Evolutionary conservation across 2,888 invertebrate genomes (phyloP), one percentile per base, ranked within the genome.

Genomic region (Pomacea canaliculata): DNA sequence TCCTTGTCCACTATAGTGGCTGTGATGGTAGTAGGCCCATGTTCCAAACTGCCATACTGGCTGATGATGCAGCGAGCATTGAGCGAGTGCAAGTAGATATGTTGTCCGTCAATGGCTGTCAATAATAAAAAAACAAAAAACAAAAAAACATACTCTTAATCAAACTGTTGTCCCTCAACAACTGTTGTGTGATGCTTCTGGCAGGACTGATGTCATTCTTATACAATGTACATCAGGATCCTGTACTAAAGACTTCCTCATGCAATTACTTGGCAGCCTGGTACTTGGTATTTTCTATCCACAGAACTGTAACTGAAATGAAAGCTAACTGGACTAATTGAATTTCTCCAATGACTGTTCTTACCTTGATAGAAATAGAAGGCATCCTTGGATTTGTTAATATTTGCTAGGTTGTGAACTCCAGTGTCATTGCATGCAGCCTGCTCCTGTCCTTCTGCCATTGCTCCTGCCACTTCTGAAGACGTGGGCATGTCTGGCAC

Each of bases 1-100:
- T 98, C 97, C 76, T 96, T 95, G 86, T 97, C 96, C n/a, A 98
- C 90, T 68, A 98, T 94, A 74, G 93, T 94, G 0, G 96, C 97
- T 4, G 92, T 93, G 73, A 98, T 93, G 5, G 92, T 87, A 37
- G 85, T 82, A 91, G 98, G 98, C 74, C 95, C 95, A 75, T 94
- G 92, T 77, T 95, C 95, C 78, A 98, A 86, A 91, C 93, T 93
- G 12, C 96, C 97, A 92, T 96, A 97, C 77, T 96, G 94, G 77
- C 94, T 94, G 87, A 96, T 95, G 85, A 99, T 91, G 94, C 98
- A 95, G 79, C 95, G 95, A 13, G 96, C 95, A 90, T 98, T 98
- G 85, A 98, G 91, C 19, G 96, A 95, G 91, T 97, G 96, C 79
- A 98, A 92, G 91, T 96, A 99, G 75, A 98, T 94, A 90, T 97